Percentiles rank a stretch among this genome's conserved stretches.
Conservation (phyloP, 2,797 vertebrate species). For the Margarornis squamiger region DNA sequence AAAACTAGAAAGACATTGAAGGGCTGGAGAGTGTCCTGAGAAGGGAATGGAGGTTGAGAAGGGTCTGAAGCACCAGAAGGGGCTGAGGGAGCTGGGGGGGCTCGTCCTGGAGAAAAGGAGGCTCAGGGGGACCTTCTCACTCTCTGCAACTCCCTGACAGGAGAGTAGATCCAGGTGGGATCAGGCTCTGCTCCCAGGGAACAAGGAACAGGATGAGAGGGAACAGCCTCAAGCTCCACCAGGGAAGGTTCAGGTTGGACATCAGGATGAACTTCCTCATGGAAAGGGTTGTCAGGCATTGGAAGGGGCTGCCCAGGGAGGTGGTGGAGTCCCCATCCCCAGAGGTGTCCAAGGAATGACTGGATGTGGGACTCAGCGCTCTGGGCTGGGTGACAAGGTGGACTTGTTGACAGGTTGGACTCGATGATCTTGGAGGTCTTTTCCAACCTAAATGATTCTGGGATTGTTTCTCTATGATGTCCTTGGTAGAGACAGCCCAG, state of each 20-base stretch:
- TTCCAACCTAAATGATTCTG: accelerated
- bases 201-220: background rate
- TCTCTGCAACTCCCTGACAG: background rate
- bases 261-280: background rate
- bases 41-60: accelerated
- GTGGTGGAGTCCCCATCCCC: background rate
- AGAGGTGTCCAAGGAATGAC: background rate
- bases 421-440: accelerated
- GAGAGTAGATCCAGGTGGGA: accelerated
- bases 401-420: background rate
- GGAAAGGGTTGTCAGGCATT: background rate
- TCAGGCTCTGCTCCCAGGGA: background rate
- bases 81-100: accelerated
- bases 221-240: background rate
- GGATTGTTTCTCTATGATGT: accelerated
- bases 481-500: background rate
- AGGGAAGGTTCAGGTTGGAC: background rate
- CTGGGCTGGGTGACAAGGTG: background rate
- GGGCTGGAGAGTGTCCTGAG: accelerated
- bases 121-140: accelerated
- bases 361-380: accelerated
- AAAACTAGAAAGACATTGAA: background rate
- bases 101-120: background rate
- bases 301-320: background rate
- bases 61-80: background rate